A percentile compares a stretch with the other conserved stretches of the same genome.
Evolutionary conservation across 1,140 invertebrate species (phyloP).

Genomic region (Heliconius nattereri): DNA sequence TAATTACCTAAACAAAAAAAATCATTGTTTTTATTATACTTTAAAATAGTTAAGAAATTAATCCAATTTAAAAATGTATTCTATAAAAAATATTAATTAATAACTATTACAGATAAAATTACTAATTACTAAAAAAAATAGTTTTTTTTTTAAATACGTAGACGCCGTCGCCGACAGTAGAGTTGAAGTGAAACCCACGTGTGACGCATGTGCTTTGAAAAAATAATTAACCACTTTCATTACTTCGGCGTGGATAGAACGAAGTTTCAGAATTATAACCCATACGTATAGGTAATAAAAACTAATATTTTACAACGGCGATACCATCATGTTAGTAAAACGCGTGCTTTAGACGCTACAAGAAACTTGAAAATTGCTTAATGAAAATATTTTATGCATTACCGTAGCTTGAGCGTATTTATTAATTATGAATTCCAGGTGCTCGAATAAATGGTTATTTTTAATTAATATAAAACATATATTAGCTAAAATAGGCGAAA

Average conservation of each 20-base stretch:
- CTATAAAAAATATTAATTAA: background rate
- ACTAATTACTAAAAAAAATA: background rate
- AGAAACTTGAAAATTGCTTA: conserved; percentile 16
- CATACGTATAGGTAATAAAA: conserved; percentile 1
- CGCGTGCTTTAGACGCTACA: background rate
- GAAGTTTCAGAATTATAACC: conserved; percentile 4
- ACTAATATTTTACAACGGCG: background rate
- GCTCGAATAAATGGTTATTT: no score
- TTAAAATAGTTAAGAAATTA: background rate
- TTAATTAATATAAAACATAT: no score
- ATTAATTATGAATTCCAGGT: background rate
- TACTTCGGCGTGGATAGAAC: conserved; percentile 11
- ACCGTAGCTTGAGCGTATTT: conserved; percentile 2
- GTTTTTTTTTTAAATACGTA: background rate
- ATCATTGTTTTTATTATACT: background rate
- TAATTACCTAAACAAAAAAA: background rate
- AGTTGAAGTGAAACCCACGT: conserved; percentile 22
- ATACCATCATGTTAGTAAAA: background rate
- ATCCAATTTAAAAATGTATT: no score
- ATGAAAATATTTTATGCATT: conserved; percentile 27
- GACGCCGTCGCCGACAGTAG: background rate
- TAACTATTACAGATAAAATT: no score
- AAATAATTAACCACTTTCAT: conserved; percentile 37
- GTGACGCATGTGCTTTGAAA: conserved; percentile 34
- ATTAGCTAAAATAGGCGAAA: no score